Evolutionary conservation across 2,888 invertebrate genomes (phyloP).

Genomic region (Brenthis hecate): DNA sequence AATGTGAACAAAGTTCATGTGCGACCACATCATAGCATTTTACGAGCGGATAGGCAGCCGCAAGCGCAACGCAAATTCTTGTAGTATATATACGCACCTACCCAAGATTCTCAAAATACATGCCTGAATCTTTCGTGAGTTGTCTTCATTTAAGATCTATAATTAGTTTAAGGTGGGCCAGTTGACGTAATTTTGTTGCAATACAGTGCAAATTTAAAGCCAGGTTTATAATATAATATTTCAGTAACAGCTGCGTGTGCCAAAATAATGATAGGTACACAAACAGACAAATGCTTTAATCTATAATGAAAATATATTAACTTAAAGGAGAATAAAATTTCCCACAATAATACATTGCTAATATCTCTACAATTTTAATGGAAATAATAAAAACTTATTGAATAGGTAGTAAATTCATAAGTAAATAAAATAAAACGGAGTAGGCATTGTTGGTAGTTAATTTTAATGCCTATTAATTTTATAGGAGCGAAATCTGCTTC

Average conservation of each 20-base stretch:
- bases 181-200: slow-evolving; percentile 19
- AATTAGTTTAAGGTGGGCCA: slow-evolving; percentile 21
- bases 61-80: slow-evolving; percentile 45
- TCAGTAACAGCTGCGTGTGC: slow-evolving; percentile 8
- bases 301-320: background rate
- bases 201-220: slow-evolving; percentile 13
- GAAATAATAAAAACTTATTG: background rate
- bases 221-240: slow-evolving; percentile 8
- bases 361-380: background rate
- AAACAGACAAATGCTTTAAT: background rate
- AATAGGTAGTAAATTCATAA: background rate
- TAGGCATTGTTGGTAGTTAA: background rate
- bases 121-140: slow-evolving; percentile 21
- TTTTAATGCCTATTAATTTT: slow-evolving; percentile 7
- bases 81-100: slow-evolving; percentile 33
- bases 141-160: slow-evolving; percentile 25
- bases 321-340: background rate
- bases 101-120: slow-evolving; percentile 34
- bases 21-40: slow-evolving; percentile 48
- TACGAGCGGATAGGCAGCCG: slow-evolving; percentile 49
- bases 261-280: slow-evolving; percentile 1
- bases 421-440: slow-evolving; percentile 7
- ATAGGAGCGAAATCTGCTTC: slow-evolving; percentile 7
- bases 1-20: slow-evolving; percentile 26
- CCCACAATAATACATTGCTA: background rate